A percentile compares a stretch with the other conserved stretches of the same genome.
These are phyloP conservation scores for Enteromius radiatus DNA, from an alignment of 2,797 vertebrate species.

Conservation along the genomic window DNA sequence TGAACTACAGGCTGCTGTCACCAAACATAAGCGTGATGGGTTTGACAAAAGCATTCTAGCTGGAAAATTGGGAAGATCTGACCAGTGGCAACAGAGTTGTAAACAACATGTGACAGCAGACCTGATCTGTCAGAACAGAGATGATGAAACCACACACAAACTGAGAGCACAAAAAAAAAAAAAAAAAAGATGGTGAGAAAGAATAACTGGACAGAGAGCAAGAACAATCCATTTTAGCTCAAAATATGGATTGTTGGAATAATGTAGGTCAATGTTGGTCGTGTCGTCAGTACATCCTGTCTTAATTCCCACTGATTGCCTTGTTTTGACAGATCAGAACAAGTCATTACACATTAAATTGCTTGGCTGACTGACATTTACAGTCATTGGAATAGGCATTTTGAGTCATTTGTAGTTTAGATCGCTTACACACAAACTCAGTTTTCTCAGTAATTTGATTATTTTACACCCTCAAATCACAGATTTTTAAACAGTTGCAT, in stretches of 20 bases:
- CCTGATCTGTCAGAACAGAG: slow-evolving; percentile 11
- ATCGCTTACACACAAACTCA: not conserved
- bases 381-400: not conserved
- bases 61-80: slow-evolving; percentile 19
- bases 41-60: slow-evolving; percentile 23
- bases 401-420: not conserved
- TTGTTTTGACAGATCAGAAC: slow-evolving; percentile 18
- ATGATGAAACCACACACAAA: not conserved
- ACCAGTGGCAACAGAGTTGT: slow-evolving; percentile 22
- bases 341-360: slow-evolving; percentile 5
- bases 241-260: slow-evolving; percentile 13
- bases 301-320: slow-evolving; percentile 24
- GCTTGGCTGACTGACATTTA: not conserved
- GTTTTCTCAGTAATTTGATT: no score
- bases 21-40: slow-evolving; percentile 8
- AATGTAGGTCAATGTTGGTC: not conserved
- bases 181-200: not conserved
- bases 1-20: slow-evolving; percentile 34
- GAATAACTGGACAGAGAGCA: not conserved
- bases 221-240: not conserved
- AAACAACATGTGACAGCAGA: slow-evolving; percentile 37
- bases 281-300: not conserved
- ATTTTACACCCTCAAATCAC: no score
- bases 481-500: no score
- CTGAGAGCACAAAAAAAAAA: not conserved